Evolutionary conservation across 2,113 vertebrate genomes (phyloP).

Genomic region (Sisor rabdophorus): DNA sequence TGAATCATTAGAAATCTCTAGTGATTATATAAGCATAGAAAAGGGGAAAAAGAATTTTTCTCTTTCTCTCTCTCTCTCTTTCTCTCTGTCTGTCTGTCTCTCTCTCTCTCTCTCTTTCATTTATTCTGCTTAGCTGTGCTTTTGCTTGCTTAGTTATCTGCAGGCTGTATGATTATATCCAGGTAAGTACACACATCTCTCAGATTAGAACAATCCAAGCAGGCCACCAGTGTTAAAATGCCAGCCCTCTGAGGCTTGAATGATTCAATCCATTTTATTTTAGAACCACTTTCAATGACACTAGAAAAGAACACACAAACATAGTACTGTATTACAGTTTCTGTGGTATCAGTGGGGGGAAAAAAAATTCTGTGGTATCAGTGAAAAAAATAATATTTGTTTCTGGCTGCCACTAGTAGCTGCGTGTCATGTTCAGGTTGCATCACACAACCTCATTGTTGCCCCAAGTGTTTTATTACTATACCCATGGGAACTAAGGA

Average conservation of each 20-base stretch:
- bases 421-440: no score
- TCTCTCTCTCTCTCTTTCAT: not conserved
- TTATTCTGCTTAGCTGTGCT: not conserved
- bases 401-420: not conserved
- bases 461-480: not conserved
- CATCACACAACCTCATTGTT: not conserved
- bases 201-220: conserved; percentile 64
- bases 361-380: not conserved
- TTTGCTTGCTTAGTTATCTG: not conserved
- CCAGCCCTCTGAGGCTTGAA: conserved; percentile 65
- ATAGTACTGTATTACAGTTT: no score
- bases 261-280: conserved; percentile 70
- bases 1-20: not conserved
- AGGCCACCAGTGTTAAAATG: conserved; percentile 67
- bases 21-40: no score
- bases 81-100: not conserved
- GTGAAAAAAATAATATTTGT: no score
- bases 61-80: not conserved
- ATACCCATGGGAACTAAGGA: no score
- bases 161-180: conserved; percentile 11
- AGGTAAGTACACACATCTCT: conserved; percentile 65
- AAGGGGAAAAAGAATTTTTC: no score
- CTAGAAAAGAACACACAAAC: conserved; percentile 51
- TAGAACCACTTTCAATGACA: not conserved
- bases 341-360: not conserved